Percentiles rank a stretch among this genome's conserved stretches.
Evolutionary conservation across 2,888 invertebrate genomes (phyloP).

Genomic region (Oeneis ivallda): DNA sequence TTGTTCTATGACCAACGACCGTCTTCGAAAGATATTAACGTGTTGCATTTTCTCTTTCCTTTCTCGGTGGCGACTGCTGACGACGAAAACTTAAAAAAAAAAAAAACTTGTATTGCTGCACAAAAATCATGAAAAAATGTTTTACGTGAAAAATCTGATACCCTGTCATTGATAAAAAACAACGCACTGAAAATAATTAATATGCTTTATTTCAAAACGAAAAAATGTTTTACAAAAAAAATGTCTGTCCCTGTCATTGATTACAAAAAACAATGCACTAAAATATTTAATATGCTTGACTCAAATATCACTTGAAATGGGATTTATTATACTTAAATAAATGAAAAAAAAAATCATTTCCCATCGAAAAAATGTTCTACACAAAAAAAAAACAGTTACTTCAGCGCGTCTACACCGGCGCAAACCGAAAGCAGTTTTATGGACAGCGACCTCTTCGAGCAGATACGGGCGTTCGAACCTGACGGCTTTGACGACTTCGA

Average conservation of each 20-base stretch:
- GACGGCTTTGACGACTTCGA: conserved; percentile 70
- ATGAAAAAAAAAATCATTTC: neutral
- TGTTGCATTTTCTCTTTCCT: conserved; percentile 81
- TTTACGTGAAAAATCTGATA: no score
- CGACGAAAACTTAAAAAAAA: conserved; percentile 21
- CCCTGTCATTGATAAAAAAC: no score
- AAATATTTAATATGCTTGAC: no score
- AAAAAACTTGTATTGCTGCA: neutral
- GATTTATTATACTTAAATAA: neutral
- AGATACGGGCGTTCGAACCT: conserved; percentile 69
- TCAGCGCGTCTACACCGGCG: conserved; percentile 66
- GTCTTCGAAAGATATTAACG: conserved; percentile 59
- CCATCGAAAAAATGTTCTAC: neutral
- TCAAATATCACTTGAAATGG: no score
- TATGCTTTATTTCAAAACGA: no score
- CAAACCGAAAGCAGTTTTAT: conserved; percentile 64
- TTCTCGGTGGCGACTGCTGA: conserved; percentile 64
- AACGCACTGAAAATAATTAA: no score
- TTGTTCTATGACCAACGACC: conserved; percentile 52
- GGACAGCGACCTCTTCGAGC: conserved; percentile 73
- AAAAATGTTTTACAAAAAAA: no score
- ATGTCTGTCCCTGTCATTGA: neutral
- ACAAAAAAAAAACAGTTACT: conserved; percentile 55
- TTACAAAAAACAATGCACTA: neutral
- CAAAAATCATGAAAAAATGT: neutral